Evolutionary conservation across 2,888 invertebrate species (phyloP).

Genomic region (Andrena hattorfiana): DNA sequence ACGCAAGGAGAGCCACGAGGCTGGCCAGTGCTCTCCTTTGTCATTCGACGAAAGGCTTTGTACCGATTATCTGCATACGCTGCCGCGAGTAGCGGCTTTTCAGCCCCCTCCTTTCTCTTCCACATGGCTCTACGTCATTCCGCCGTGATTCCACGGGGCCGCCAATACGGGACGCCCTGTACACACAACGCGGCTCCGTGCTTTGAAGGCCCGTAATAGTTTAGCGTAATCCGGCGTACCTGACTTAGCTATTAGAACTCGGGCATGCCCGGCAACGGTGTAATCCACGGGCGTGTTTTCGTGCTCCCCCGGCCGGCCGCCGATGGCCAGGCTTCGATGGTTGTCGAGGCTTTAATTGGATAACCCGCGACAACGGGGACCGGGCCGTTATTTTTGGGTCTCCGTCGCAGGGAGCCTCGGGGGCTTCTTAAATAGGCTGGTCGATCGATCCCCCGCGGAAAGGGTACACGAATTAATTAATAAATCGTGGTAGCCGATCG

Average conservation of each 20-base stretch:
- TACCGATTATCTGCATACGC: conserved; percentile 82
- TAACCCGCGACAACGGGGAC: neutral
- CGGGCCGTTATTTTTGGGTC: neutral
- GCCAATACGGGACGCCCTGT: conserved; percentile 74
- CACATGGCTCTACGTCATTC: conserved; percentile 64
- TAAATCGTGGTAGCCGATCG: conserved; percentile 49
- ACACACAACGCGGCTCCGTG: conserved; percentile 69
- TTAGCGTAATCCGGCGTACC: conserved; percentile 77
- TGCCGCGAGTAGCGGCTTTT: conserved; percentile 76
- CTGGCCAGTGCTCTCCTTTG: conserved; percentile 77
- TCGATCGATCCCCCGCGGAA: conserved; percentile 9
- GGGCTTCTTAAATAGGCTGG: neutral
- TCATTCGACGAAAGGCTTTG: conserved; percentile 81
- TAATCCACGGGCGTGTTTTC: conserved; percentile 42
- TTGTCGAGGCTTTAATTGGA: conserved; percentile 4
- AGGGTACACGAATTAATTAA: conserved; percentile 57
- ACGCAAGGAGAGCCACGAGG: conserved; percentile 61
- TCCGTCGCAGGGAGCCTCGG: neutral
- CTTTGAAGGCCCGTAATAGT: conserved; percentile 78
- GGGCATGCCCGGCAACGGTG: conserved; percentile 16
- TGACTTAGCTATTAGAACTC: conserved; percentile 71
- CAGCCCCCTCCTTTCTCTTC: conserved; percentile 61
- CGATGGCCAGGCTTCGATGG: neutral
- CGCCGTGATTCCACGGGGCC: conserved; percentile 47
- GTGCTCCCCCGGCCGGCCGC: too few relatives aligned